Conservation (phyloP, 2,113 vertebrate genomes). For the Bungarus multicinctus region DNA sequence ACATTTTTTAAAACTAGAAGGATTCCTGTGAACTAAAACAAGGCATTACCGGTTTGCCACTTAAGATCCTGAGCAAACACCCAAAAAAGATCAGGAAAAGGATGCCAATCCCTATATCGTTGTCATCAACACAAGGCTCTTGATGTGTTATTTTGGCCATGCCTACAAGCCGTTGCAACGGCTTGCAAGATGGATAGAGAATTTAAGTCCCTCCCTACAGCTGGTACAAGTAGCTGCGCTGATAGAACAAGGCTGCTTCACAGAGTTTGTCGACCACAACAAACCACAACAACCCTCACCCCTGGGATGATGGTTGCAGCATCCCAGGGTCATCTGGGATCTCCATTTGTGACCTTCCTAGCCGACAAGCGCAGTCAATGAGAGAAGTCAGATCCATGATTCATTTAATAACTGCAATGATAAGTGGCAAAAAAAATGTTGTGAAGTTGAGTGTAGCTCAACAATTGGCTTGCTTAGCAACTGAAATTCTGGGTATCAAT, state of each 20-base stretch:
- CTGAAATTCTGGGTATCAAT: too few relatives aligned
- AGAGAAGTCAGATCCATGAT: too few relatives aligned
- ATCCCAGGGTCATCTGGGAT: too few relatives aligned
- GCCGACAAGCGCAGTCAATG: too few relatives aligned
- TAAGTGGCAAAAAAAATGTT: too few relatives aligned
- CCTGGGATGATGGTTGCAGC: too few relatives aligned
- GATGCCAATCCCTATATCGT: background rate
- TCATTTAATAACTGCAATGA: too few relatives aligned
- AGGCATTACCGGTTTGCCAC: background rate
- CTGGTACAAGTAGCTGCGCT: background rate
- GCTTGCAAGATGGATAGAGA: background rate
- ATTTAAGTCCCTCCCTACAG: background rate
- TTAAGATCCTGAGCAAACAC: background rate
- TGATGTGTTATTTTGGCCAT: too few relatives aligned
- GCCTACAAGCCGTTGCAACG: background rate
- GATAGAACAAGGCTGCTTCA: background rate
- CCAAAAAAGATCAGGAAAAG: background rate
- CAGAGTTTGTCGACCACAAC: background rate
- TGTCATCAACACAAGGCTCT: background rate
- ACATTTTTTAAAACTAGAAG: background rate
- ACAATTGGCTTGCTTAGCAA: too few relatives aligned
- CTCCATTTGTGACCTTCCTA: too few relatives aligned
- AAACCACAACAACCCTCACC: background rate
- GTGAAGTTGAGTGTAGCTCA: too few relatives aligned
- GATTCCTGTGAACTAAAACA: background rate